Evolutionary conservation across 1,140 invertebrate genomes (phyloP), one percentile per base, ranked within the genome.

Genomic region (Zaprionus vittiger): DNA sequence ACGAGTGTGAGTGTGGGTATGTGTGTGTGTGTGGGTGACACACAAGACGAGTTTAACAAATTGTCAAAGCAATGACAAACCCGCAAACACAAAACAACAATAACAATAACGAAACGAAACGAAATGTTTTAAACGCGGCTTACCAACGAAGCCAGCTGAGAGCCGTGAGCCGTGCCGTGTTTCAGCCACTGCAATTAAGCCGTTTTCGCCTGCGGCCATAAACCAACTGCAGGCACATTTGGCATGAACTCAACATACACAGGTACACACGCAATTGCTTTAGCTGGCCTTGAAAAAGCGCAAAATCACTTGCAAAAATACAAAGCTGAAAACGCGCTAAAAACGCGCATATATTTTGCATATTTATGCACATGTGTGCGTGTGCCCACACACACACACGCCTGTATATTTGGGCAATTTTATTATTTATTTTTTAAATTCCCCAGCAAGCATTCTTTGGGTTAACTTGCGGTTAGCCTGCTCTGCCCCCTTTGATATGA

Each of bases 171-270:
- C 20, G 47, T 37, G 17, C 17, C 44, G 20, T 66, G 62, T 73
- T 38, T 34, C 47, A 62, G 70, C 67, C 66, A 77, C 55, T 89
- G 83, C 83, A 89, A 89, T 83, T 89, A 89, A 87, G 75, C 69
- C 79, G 37, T 64, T 68, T 66, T 59, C 20, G 68, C 60, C 77
- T 68, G 54, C 61, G 72, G 77, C 70, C 61, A 85, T 81, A 85
- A 85, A 77, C 67, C 82, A 81, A 85, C 66, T 74, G 69, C 80
- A 85, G 63, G 86, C 56, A 79, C 79, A 66, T 79, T 84, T 81
- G 84, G 71, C 79, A 89, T 87, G 84, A 87, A 87, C 84, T 81
- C 68, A 59, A 73, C 26, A 64, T 17, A 24, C 7, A 31, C 54
- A n/a, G 11, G 2, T 1, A 52, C n/a, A 63, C 73, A 49, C n/a